Percentiles rank a stretch among this genome's conserved stretches.
These are phyloP conservation scores for Fratercula arctica DNA, from an alignment of 2,797 vertebrate species.

Conservation along the genomic window DNA sequence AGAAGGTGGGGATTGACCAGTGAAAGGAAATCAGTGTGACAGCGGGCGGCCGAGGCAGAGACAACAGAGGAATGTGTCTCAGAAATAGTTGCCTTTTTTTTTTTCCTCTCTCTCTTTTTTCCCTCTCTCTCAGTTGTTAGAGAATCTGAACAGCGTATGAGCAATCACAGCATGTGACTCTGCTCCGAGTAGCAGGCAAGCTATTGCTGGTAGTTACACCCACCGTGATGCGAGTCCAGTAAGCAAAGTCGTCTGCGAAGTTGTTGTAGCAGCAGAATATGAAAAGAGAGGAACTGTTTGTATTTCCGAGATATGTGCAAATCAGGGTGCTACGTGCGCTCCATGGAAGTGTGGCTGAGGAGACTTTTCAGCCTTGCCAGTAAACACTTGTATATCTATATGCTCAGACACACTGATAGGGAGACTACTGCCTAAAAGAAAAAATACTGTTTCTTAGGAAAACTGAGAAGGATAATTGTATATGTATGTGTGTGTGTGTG, in stretches of 20 bases:
- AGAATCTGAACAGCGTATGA: constrained; percentile 1
- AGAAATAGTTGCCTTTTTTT: background rate
- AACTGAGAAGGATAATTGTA: background rate
- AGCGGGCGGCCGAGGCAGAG: background rate
- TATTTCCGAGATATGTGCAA: background rate
- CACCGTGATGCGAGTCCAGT: background rate
- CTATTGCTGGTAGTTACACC: constrained; percentile 31
- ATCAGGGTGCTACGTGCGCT: accelerated
- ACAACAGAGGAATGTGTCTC: background rate
- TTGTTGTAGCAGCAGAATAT: background rate
- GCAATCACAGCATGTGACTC: constrained; percentile 51
- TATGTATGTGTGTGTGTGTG: background rate
- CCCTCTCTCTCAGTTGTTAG: background rate
- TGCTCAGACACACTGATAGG: background rate
- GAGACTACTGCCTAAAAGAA: background rate
- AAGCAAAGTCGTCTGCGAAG: constrained; percentile 1
- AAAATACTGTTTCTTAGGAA: background rate
- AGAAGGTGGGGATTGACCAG: background rate
- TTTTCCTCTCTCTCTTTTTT: background rate
- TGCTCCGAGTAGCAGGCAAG: background rate
- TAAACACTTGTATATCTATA: background rate
- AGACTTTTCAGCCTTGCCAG: background rate
- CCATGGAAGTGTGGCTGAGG: background rate
- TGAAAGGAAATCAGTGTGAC: background rate
- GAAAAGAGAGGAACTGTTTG: background rate